Base-by-base conservation (phyloP, 2,888 invertebrate genomes). In the Apodemia hepburni region DNA sequence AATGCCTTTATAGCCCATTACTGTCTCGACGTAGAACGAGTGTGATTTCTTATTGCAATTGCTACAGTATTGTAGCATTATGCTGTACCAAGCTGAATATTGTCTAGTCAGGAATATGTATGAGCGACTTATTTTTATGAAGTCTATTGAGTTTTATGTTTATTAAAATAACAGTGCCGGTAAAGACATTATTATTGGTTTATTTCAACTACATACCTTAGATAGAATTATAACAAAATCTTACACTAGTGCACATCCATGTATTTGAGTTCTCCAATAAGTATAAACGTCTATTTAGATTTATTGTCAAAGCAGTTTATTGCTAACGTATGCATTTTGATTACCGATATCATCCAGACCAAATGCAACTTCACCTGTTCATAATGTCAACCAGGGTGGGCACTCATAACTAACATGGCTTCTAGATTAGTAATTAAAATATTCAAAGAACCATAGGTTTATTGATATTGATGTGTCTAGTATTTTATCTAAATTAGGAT, bases 41-140 rank as follows among this genome's bases (percentile, higher is more conserved):
- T 54, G 54, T 62, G 60, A 65, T 62, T 65, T 65, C 60, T 66
- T 63, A 66, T 66, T 59, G 62, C 61, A 18, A 61, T 47, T 58
- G 58, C 65, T 42, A 59, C 38, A 42, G 59, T 42, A 35, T 11
- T 29, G 58, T 17, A 58, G 38, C 58, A 35, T 58, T 58, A 58
- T 38, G 8, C 18, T 58, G 58, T 58, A 38, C 22, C 54, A 27
- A 54, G 51, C 54, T 54, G 27, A 54, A 54, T 54, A 54, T 54
- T 54, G 54, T 54, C 54, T 54, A 54, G 54, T 27, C 15, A 54
- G 54, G 54, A 54, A 54, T 54, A 54, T 54, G 54, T 54, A 54
- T 54, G 54, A 27, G 54, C 27, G 54, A 54, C 12, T 54, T 51
- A 51, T 51, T 51, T 51, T 51, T 51, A 51, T 51, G 51, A 51